A percentile compares a stretch with the other conserved stretches of the same genome.
These are phyloP conservation scores for Dione vanillae DNA, from an alignment of 2,888 invertebrate species.

Conservation along the genomic window DNA sequence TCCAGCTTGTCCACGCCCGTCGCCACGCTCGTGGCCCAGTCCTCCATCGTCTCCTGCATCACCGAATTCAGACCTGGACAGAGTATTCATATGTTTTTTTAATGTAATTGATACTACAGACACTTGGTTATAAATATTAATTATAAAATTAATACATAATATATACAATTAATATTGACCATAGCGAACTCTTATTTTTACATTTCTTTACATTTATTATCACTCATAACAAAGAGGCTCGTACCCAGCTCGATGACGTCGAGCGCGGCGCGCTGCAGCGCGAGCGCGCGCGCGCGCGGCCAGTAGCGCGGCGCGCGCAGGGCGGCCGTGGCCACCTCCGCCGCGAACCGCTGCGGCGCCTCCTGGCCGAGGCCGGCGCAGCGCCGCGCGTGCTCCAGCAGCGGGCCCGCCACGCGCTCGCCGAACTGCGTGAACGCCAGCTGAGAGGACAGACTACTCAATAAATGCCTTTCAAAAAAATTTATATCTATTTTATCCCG, in stretches of 20 bases:
- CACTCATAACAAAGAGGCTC: no score
- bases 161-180: no score
- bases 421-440: constrained; percentile 92
- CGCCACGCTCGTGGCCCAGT: constrained; percentile 91
- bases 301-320: constrained; percentile 94
- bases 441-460: constrained; percentile 55
- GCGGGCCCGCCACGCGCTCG: constrained; percentile 84
- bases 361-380: constrained; percentile 89
- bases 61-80: constrained; percentile 88
- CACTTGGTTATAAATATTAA: no score
- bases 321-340: constrained; percentile 90
- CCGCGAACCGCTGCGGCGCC: constrained; percentile 91
- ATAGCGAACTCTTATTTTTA: no score
- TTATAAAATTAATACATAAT: no score
- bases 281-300: constrained; percentile 85
- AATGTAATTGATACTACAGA: no score
- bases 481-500: no score
- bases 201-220: no score
- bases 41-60: constrained; percentile 88
- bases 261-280: constrained; percentile 85
- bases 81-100: no score
- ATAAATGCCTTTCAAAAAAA: no score
- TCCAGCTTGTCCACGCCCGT: constrained; percentile 88
- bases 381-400: constrained; percentile 86
- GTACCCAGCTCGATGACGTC: constrained; percentile 86